Conservation (phyloP, 2,113 vertebrate genomes). For the Pangasianodon gigas region DNA sequence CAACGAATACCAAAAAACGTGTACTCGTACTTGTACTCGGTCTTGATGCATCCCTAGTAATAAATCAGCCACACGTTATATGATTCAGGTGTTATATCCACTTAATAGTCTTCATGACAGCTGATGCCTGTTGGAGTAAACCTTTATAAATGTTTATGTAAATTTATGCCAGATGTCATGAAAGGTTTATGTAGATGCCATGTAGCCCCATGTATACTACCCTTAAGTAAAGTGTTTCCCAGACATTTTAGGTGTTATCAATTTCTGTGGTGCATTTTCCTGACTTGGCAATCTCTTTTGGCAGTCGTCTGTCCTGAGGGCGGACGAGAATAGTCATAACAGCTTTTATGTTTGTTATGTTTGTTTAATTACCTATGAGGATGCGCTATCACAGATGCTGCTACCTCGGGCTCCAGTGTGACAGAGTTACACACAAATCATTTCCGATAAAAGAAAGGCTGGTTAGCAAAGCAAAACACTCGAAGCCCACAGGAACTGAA, state of each 20-base stretch:
- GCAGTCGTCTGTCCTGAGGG: background rate
- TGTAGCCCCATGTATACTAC: background rate
- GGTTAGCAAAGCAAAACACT: background rate
- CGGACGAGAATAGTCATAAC: background rate
- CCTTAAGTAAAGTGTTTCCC: background rate
- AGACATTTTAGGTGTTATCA: background rate
- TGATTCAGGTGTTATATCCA: background rate
- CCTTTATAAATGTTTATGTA: background rate
- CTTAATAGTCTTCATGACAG: background rate
- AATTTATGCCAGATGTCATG: background rate
- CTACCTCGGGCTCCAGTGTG: background rate
- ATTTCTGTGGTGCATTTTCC: background rate
- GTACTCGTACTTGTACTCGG: background rate
- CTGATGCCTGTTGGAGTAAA: background rate
- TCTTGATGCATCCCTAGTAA: background rate
- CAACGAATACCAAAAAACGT: background rate
- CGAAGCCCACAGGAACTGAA: background rate
- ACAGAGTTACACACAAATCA: constrained; percentile 2
- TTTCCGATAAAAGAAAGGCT: constrained; percentile 15
- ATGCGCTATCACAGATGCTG: background rate
- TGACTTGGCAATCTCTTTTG: background rate
- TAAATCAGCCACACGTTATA: background rate
- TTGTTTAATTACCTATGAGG: constrained; percentile 33
- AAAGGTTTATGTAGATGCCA: background rate
- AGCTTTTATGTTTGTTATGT: constrained; percentile 19